A percentile compares a stretch with the other conserved stretches of the same genome.
phyloP scores from a whole-genome alignment of 2,113 vertebrate genomes.

The Sclerurus mexicanus region DNA sequence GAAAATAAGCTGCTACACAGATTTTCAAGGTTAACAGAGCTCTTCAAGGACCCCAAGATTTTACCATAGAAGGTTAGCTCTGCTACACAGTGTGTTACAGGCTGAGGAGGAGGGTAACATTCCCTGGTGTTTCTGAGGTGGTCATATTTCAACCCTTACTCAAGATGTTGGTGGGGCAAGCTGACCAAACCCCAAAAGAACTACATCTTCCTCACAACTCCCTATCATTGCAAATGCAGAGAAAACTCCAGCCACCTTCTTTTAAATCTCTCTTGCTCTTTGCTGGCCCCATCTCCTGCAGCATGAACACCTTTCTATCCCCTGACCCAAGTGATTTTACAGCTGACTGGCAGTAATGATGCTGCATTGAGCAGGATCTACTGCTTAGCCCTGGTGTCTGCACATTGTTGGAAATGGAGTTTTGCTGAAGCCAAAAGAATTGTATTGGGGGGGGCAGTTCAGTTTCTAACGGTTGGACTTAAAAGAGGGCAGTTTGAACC shows the following conservation, averaged over 20 bases:
- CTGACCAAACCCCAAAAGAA: not conserved
- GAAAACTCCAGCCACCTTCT: not conserved
- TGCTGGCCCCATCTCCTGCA: not conserved
- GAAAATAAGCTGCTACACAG: not conserved
- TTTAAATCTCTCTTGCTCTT: not conserved
- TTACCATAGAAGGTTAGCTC: not conserved
- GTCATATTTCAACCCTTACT: not conserved
- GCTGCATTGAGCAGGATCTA: not conserved
- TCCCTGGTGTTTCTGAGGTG: not conserved
- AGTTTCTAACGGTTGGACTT: too few relatives aligned
- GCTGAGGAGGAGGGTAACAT: not conserved
- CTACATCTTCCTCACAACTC: not conserved
- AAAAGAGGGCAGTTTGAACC: too few relatives aligned
- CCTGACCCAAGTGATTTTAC: not conserved
- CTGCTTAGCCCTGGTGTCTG: not conserved
- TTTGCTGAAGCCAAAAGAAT: too few relatives aligned
- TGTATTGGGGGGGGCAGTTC: too few relatives aligned
- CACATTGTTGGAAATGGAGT: too few relatives aligned
- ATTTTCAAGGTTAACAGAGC: not conserved
- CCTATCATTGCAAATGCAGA: not conserved
- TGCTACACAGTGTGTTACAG: fast-evolving
- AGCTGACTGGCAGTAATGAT: not conserved
- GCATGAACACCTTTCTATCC: not conserved
- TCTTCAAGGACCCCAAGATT: not conserved
- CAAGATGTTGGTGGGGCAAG: not conserved